phyloP scores from a whole-genome alignment of 2,888 invertebrate genomes.

The Xiphydria camelus region DNA sequence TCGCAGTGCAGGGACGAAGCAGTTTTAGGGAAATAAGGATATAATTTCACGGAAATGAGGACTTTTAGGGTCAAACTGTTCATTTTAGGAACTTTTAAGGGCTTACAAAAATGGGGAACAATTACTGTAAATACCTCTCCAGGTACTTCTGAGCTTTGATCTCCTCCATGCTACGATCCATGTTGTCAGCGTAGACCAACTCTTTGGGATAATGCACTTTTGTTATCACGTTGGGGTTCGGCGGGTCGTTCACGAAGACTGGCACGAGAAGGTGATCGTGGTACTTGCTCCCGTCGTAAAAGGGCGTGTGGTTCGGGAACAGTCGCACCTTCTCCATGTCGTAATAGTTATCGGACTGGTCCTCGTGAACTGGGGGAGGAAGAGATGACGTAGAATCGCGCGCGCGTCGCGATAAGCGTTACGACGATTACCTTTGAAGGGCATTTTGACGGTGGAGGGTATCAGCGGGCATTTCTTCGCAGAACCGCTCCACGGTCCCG shows the following conservation, averaged over 20 bases:
- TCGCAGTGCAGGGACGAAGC: no score
- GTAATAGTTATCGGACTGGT: conserved; percentile 52
- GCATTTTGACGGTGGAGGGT: conserved; percentile 45
- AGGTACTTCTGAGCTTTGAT: conserved; percentile 67
- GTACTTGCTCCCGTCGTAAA: conserved; percentile 47
- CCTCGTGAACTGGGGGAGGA: conserved; percentile 69
- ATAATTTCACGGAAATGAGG: no score
- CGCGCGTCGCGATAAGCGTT: conserved; percentile 3
- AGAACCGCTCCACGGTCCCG: conserved; percentile 70
- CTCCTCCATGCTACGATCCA: conserved; percentile 80
- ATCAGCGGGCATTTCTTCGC: conserved; percentile 51
- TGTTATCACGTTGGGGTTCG: conserved; percentile 39
- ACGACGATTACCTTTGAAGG: conserved; percentile 56
- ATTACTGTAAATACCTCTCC: conserved; percentile 33
- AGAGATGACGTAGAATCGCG: neutral
- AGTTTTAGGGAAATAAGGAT: no score
- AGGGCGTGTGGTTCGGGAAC: conserved; percentile 47
- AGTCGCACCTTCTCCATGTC: conserved; percentile 43
- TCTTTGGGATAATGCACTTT: conserved; percentile 53
- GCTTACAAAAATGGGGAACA: neutral
- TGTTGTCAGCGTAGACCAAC: conserved; percentile 63
- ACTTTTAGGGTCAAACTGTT: no score
- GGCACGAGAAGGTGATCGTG: conserved; percentile 40
- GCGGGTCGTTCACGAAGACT: conserved; percentile 43
- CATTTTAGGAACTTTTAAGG: no score